Conservation (phyloP, 1,140 invertebrate species). For the Dufourea novaeangliae region DNA sequence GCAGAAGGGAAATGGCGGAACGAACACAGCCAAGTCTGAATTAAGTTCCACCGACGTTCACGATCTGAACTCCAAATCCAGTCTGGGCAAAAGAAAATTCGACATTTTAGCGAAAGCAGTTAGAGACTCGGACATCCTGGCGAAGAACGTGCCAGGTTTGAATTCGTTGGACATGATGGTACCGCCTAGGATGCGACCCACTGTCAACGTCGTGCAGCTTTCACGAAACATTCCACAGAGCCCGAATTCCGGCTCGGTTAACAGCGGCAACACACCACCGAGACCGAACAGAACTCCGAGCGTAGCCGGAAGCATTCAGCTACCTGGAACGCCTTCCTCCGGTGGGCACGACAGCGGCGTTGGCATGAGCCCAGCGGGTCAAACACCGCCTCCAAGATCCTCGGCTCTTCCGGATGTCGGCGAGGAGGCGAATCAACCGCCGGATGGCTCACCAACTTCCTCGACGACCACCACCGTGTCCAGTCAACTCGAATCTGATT, state of each 20-base stretch:
- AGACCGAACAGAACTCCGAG: slow-evolving; percentile 70
- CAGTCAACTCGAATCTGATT: slow-evolving; percentile 72
- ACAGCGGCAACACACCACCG: slow-evolving; percentile 71
- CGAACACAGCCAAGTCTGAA: slow-evolving; percentile 34
- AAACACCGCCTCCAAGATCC: slow-evolving; percentile 76
- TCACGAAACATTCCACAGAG: slow-evolving; percentile 79
- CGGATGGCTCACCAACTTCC: slow-evolving; percentile 74
- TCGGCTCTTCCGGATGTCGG: slow-evolving; percentile 74
- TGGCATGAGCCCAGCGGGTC: slow-evolving; percentile 79
- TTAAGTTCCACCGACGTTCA: neutral
- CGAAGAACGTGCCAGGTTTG: slow-evolving; percentile 81
- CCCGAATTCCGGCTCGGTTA: slow-evolving; percentile 74
- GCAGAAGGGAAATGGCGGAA: slow-evolving; percentile 57
- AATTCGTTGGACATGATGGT: slow-evolving; percentile 83
- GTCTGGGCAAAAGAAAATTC: slow-evolving; percentile 71
- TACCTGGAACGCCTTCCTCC: slow-evolving; percentile 68
- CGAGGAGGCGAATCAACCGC: slow-evolving; percentile 77
- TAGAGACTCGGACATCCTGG: slow-evolving; percentile 76
- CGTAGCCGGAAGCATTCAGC: slow-evolving; percentile 64
- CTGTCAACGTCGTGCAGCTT: slow-evolving; percentile 84
- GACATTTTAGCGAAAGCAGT: slow-evolving; percentile 73
- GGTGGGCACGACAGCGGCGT: slow-evolving; percentile 79
- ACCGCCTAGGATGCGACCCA: slow-evolving; percentile 80
- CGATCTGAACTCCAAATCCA: slow-evolving; percentile 62
- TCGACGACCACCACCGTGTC: slow-evolving; percentile 75